A percentile compares a stretch with the other conserved stretches of the same genome.
These are phyloP conservation scores for Vimba vimba DNA, from an alignment of 2,113 vertebrate genomes.

Conservation along the genomic window DNA sequence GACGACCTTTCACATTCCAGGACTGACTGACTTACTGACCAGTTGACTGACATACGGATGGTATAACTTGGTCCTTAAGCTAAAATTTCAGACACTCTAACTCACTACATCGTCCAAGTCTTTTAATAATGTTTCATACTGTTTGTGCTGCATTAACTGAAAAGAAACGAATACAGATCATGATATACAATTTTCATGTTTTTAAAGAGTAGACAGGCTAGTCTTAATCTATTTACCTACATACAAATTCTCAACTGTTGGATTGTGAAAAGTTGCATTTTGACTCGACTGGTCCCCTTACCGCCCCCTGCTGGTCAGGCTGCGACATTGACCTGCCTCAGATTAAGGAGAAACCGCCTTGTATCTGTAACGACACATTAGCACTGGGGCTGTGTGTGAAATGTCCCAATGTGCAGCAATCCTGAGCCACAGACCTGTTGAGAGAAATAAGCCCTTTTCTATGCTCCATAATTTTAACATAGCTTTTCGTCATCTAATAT, in stretches of 20 bases:
- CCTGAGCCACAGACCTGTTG: constrained; percentile 46
- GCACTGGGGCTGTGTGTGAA: constrained; percentile 33
- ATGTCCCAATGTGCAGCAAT: constrained; percentile 50
- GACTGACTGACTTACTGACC: constrained; percentile 35
- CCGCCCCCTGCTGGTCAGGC: constrained; percentile 72
- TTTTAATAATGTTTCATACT: constrained; percentile 1
- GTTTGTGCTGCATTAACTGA: neutral
- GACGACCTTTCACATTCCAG: constrained; percentile 65
- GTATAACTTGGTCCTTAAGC: constrained; percentile 20
- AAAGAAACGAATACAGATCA: neutral
- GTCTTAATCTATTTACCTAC: neutral
- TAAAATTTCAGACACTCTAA: constrained; percentile 29
- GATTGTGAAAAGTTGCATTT: constrained; percentile 5
- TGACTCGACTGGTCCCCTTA: constrained; percentile 33
- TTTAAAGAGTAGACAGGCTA: neutral
- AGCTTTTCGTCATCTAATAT: neutral
- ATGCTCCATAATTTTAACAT: constrained; percentile 14
- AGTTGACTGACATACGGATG: constrained; percentile 16
- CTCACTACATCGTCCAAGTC: neutral
- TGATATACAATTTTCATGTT: neutral
- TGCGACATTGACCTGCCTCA: constrained; percentile 49
- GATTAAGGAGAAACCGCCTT: constrained; percentile 21
- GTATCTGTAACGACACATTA: neutral
- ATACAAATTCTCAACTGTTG: neutral
- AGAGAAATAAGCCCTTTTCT: constrained; percentile 27